Evolutionary conservation across 2,797 vertebrate species (phyloP), one percentile per base, ranked within the genome.

Genomic region (Scolopax rusticola): DNA sequence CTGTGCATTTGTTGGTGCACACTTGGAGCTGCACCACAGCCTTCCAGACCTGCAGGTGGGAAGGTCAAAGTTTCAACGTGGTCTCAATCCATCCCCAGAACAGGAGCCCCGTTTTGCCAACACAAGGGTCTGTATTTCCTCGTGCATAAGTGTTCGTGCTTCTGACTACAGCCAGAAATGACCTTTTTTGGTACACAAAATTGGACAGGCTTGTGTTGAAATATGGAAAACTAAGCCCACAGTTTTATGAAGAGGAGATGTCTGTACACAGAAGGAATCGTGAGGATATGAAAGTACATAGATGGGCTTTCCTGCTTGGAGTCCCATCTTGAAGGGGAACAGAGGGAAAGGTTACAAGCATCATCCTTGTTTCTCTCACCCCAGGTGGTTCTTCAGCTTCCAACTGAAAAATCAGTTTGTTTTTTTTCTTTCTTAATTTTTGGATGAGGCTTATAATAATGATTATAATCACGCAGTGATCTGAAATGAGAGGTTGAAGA

Each of bases 1-100:
- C 84, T 59, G 38, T 89, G 21, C 59, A 43, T 78, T 23, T 32
- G 30, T n/a, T 2, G 11, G 32, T 8, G 40, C 15, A 2, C 30
- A 38, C 11, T 9, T 4, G 25, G 8, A 10, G 32, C 63, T 21
- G 53, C 38, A 14, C 8, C 60, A 51, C 11, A 10, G 28, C 4
- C 30, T 8, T 15, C 2, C 1, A 3, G 3, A 1, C 0, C 0
- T 5, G 21, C 16, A 5, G 14, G 32, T 19, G 64, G 20, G 20
- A 43, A 89, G 30, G 3, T 19, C 54, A 21, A 3, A 9, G 8
- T 23, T 27, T 7, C 2, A 10, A 5, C 4, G 1, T 3, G 24
- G 20, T 27, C 68, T 30, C 41, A 65, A 2, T 5, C 21, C 18
- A 25, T 9, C 47, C 20, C 36, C 19, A 2, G 9, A 56, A 3